Conservation (phyloP, 23 tunicate species). For the Diplosoma virens region DNA sequence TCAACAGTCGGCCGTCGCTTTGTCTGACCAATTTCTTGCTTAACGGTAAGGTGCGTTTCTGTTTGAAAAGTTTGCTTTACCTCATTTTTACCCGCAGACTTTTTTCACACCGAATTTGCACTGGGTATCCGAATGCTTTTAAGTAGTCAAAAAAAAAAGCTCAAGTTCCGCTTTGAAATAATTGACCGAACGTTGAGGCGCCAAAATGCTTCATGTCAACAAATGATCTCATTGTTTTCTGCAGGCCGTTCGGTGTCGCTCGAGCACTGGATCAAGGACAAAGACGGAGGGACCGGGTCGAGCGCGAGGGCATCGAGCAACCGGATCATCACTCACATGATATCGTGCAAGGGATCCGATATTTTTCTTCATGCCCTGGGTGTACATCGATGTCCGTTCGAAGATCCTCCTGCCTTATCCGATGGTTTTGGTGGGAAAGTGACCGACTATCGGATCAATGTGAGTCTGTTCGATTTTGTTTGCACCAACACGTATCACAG, state of each 20-base stretch:
- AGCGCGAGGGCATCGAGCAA: slow-evolving; percentile 18
- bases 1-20: slow-evolving; percentile 83
- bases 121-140: too few relatives aligned
- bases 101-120: too few relatives aligned
- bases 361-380: slow-evolving; percentile 88
- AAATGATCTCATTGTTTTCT: background rate
- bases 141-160: too few relatives aligned
- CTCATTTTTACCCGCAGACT: too few relatives aligned
- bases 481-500: too few relatives aligned
- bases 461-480: too few relatives aligned
- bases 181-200: too few relatives aligned
- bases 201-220: too few relatives aligned
- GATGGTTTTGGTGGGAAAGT: slow-evolving; percentile 76
- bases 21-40: slow-evolving; percentile 82
- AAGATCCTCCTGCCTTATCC: slow-evolving; percentile 73
- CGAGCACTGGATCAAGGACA: slow-evolving; percentile 74
- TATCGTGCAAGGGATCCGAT: slow-evolving; percentile 76
- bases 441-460: slow-evolving; percentile 80
- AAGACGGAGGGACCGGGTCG: slow-evolving; percentile 47
- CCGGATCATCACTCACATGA: slow-evolving; percentile 82
- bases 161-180: too few relatives aligned
- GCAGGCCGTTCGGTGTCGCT: slow-evolving; percentile 84
- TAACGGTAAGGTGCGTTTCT: slow-evolving; percentile 81
- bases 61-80: too few relatives aligned
- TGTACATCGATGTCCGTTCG: slow-evolving; percentile 58